Evolutionary conservation across 2,797 vertebrate genomes (phyloP).

Genomic region (Enteromius afrohamiltoni): DNA sequence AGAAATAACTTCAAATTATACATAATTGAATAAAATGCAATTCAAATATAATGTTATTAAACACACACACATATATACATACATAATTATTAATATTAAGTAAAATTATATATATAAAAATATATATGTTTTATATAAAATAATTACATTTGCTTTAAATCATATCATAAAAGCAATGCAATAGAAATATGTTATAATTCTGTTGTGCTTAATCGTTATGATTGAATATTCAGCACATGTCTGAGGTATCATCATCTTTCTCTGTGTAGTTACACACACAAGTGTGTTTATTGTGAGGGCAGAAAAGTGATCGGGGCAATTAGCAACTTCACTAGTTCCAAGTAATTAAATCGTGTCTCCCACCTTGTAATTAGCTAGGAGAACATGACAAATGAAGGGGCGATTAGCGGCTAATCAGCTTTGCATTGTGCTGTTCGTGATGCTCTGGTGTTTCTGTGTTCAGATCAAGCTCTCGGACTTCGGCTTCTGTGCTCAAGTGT

Average conservation of each 20-base stretch:
- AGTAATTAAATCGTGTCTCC: slow-evolving; percentile 75
- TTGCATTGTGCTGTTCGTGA: neutral
- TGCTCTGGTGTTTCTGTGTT: slow-evolving; percentile 17
- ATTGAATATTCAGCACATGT: neutral
- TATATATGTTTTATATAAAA: neutral
- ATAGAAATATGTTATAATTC: neutral
- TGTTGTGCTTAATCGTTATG: neutral
- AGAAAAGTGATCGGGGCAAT: slow-evolving; percentile 72
- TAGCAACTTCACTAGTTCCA: slow-evolving; percentile 61
- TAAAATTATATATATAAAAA: neutral
- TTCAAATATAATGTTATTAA: too few relatives aligned
- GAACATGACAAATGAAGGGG: slow-evolving; percentile 71
- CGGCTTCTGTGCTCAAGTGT: slow-evolving; percentile 98
- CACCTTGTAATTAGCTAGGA: slow-evolving; percentile 71
- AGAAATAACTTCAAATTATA: too few relatives aligned
- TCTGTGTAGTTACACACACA: neutral
- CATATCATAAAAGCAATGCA: neutral
- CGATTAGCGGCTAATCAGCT: slow-evolving; percentile 70
- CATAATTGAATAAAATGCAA: too few relatives aligned
- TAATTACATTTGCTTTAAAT: neutral
- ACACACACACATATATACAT: too few relatives aligned
- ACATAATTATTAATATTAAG: neutral
- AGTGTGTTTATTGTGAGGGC: slow-evolving; percentile 19
- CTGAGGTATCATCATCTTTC: neutral
- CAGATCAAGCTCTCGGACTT: slow-evolving; percentile 98